These are phyloP conservation scores for Pseudochirops corinnae DNA, from an alignment of 2,797 vertebrate species.

Conservation along the genomic window DNA sequence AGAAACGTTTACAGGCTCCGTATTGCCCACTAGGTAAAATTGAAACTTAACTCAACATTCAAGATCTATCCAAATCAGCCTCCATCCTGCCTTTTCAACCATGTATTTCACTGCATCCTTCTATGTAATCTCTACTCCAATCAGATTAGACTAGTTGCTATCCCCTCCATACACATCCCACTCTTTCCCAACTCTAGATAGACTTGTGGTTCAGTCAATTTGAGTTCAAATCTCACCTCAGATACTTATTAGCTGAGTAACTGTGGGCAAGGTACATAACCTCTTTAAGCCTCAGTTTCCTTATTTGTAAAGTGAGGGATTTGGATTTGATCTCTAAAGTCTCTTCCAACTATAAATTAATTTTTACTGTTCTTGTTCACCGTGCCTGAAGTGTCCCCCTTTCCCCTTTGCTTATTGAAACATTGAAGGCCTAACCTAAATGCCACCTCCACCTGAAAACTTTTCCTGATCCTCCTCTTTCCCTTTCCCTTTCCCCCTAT, in stretches of 20 bases:
- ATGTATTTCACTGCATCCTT: neutral
- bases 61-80: neutral
- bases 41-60: neutral
- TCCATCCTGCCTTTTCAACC: neutral
- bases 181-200: neutral
- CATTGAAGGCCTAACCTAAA: neutral
- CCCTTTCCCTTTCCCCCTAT: neutral
- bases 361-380: neutral
- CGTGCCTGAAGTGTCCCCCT: neutral
- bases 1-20: neutral
- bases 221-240: neutral
- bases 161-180: neutral
- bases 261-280: neutral
- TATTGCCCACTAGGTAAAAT: neutral
- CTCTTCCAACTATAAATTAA: neutral
- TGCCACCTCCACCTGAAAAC: neutral
- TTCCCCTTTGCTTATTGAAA: neutral
- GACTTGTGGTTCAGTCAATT: neutral
- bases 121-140: neutral
- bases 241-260: neutral
- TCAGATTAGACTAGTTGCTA: neutral
- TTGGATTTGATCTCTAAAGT: neutral
- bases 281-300: neutral
- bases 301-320: neutral
- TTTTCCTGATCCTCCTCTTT: neutral